Evolutionary conservation across 1,140 invertebrate species (phyloP), one percentile per base, ranked within the genome.

Genomic region (Drosophila arawakana): DNA sequence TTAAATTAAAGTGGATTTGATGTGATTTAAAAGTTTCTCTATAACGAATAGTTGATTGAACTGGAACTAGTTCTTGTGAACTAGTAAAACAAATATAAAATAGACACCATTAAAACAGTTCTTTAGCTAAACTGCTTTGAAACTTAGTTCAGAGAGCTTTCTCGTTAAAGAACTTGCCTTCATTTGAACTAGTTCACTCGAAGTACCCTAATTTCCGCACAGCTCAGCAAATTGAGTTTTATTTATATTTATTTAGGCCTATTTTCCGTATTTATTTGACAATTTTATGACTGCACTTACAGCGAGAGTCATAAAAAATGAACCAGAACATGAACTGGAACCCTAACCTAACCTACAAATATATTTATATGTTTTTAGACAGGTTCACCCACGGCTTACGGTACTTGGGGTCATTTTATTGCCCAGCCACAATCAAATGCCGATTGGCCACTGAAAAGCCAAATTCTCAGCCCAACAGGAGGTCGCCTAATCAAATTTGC

Each of bases 401-500:
- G 62, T 59, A 58, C 61, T 69, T 54, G 49, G 57, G 47, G 39
- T 47, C 71, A 55, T 74, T 74, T 74, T 74, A 74, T 57, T 47
- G 58, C 52, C 44, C 58, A 8, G 9, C 13, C 66, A 70, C 72
- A 74, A 70, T 74, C 72, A 74, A 74, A 70, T 70, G 52, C 25
- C 52, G 61, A 72, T 58, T 67, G 54, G 37, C 54, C 44, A 43
- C 25, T 62, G 25, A 50, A 46, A 15, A 41, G 60, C 47, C 41
- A 54, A 35, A 47, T 52, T 39, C 25, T 30, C 47, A 71, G 61
- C 10, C 50, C 50, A 73, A 81, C 68, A 44, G 69, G 75, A 55
- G 68, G 43, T 71, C 54, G 63, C 71, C 76, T 85, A 85, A 85
- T 85, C 83, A 82, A 85, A 88, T 82, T 83, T 63, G 68, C 78